Evolutionary conservation across 2,113 vertebrate species (phyloP), one percentile per base, ranked within the genome.

Genomic region (Ivindomyrus marchei): DNA sequence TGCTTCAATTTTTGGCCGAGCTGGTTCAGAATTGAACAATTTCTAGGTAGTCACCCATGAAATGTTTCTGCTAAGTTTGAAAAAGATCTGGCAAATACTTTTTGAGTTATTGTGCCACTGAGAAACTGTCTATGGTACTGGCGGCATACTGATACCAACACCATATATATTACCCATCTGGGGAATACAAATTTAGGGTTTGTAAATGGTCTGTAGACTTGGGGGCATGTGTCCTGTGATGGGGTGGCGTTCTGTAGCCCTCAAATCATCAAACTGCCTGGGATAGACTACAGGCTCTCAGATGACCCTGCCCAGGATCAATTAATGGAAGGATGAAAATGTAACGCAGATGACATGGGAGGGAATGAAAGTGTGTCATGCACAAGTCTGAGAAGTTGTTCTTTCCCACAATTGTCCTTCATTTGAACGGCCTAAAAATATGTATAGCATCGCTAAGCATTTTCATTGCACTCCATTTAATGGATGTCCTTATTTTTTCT

Each of bases 391-490:
- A 56, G 56, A n/a, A n/a, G 58, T 9, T 62, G n/a, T 27, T 27
- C 31, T 77, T 24, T 77, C 15, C 11, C 13, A 39, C 21, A 17
- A 77, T 39, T 17, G 45, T 46, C 46, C 17, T 46, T 47, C 3
- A 24, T 46, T 1, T 19, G 6, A 9, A 46, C 4, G 4, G 45
- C 21, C 4, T 24, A 84, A 84, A 46, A 45, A 24, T 46, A 21
- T 0, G 17, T 88, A 52, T 93, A 56, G 84, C 89, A 70, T 42
- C 39, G 4, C 9, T 24, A 5, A n/a, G 45, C 89, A 84, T 88
- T 45, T 52, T 3, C 80, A 66, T 27, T 88, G 74, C n/a, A 74
- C 88, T 58, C 24, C 13, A 87, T 52, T 92, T 49, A 90, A 90
- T 17, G 24, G 9, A 66, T 50, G 89, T 49, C 74, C 36, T 42